A percentile compares a stretch with the other conserved stretches of the same genome.
phyloP scores from a whole-genome alignment of 2,797 vertebrate genomes.

The Bovichtus diacanthus region DNA sequence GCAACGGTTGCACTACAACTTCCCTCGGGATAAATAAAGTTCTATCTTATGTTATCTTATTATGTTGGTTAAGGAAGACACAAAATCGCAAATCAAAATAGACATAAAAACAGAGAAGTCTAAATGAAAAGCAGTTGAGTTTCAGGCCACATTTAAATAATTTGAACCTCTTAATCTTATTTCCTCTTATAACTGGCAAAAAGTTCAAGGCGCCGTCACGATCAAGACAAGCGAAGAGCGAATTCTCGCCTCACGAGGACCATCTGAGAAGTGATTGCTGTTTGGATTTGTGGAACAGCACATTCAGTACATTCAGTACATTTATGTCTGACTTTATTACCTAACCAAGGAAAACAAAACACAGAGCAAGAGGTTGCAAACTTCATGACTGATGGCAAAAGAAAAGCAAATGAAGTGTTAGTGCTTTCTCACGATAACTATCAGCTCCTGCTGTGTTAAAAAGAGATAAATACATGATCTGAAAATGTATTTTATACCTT shows the following conservation, averaged over 20 bases:
- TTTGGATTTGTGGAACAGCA: constrained; percentile 1
- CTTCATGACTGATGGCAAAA: no score
- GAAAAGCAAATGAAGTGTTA: not conserved
- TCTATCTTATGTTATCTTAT: no score
- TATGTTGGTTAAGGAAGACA: no score
- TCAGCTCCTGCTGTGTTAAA: not conserved
- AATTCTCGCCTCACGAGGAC: not conserved
- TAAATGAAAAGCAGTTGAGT: constrained; percentile 11
- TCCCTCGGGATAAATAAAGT: no score
- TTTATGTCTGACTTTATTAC: not conserved
- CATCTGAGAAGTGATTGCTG: constrained; percentile 6
- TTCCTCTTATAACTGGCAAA: constrained; percentile 20
- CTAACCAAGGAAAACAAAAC: not conserved
- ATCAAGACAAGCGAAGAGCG: not conserved
- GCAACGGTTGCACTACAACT: no score
- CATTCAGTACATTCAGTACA: not conserved
- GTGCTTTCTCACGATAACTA: not conserved
- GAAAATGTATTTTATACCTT: not conserved
- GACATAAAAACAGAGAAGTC: not conserved
- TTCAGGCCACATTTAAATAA: not conserved
- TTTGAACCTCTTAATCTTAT: not conserved
- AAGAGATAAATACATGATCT: not conserved
- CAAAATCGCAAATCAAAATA: no score
- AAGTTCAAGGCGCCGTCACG: constrained; percentile 15
- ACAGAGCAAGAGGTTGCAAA: not conserved